These are phyloP conservation scores for Heliothis subflexa DNA, from an alignment of 1,140 invertebrate genomes.

Conservation along the genomic window DNA sequence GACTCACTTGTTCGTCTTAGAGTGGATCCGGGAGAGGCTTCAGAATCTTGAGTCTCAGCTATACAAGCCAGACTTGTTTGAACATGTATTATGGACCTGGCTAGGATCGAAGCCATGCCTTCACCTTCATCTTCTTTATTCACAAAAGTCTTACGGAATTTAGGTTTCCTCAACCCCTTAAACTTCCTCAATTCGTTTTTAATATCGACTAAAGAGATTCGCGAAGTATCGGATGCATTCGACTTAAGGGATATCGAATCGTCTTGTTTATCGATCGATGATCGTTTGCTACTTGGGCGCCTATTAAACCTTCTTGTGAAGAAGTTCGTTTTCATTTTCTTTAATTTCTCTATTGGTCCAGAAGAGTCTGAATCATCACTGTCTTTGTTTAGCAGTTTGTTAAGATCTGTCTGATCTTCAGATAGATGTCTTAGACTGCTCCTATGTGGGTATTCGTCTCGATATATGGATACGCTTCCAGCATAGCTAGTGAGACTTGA, in stretches of 20 bases:
- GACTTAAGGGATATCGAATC: conserved; percentile 79
- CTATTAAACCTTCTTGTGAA: conserved; percentile 69
- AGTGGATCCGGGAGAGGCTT: conserved; percentile 78
- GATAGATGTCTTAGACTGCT: conserved; percentile 75
- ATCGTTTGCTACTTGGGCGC: conserved; percentile 60
- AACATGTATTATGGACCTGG: conserved; percentile 87
- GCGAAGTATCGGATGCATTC: conserved; percentile 78
- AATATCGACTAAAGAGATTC: conserved; percentile 79
- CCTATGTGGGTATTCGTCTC: conserved; percentile 72
- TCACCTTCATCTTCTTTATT: conserved; percentile 87
- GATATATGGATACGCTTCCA: conserved; percentile 75
- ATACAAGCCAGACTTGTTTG: conserved; percentile 88
- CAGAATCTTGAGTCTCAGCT: conserved; percentile 86
- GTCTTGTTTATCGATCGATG: conserved; percentile 64
- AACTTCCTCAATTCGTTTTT: conserved; percentile 82
- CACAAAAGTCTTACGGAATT: conserved; percentile 85
- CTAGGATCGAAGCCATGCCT: conserved; percentile 88
- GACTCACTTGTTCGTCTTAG: conserved; percentile 80
- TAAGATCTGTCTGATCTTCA: conserved; percentile 78
- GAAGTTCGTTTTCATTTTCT: conserved; percentile 74
- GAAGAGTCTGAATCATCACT: conserved; percentile 69
- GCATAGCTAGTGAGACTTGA: conserved; percentile 71
- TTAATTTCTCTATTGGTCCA: conserved; percentile 71
- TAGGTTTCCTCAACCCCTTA: conserved; percentile 81
- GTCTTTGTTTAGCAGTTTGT: conserved; percentile 73